These are phyloP conservation scores for Channa maculata DNA, from an alignment of 2,113 vertebrate species.

Conservation along the genomic window DNA sequence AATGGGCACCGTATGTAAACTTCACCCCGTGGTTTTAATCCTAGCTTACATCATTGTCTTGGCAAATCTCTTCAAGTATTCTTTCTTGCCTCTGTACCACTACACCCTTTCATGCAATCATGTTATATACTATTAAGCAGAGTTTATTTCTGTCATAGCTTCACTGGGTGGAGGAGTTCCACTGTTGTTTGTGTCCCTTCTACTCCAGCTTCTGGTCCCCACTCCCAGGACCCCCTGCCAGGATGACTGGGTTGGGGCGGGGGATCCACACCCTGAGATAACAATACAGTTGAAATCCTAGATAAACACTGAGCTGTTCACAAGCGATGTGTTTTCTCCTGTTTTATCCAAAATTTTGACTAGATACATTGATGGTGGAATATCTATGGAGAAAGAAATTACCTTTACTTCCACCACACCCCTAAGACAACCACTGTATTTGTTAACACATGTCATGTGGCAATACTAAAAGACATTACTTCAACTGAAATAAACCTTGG, in stretches of 20 bases:
- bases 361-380: conserved; percentile 44
- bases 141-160: conserved; percentile 39
- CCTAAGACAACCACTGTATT: conserved; percentile 6
- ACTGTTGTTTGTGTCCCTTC: conserved; percentile 56
- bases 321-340: conserved; percentile 42
- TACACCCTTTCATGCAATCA: conserved; percentile 8
- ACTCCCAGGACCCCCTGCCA: conserved; percentile 74
- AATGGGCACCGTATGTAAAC: not conserved
- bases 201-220: conserved; percentile 62
- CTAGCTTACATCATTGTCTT: not conserved
- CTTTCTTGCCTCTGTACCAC: not conserved
- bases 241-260: conserved; percentile 55
- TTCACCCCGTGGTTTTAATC: conserved; percentile 16
- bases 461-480: conserved; percentile 22
- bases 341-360: conserved; percentile 59
- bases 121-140: conserved; percentile 40
- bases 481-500: not conserved
- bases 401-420: conserved; percentile 34
- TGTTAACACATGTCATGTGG: conserved; percentile 13
- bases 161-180: conserved; percentile 2
- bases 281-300: conserved; percentile 68
- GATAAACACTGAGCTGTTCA: conserved; percentile 65
- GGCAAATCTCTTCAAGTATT: conserved; percentile 7
- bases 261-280: conserved; percentile 73
- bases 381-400: conserved; percentile 14